These are phyloP conservation scores for Danaus plexippus DNA, from an alignment of 1,140 invertebrate species.

Conservation along the genomic window DNA sequence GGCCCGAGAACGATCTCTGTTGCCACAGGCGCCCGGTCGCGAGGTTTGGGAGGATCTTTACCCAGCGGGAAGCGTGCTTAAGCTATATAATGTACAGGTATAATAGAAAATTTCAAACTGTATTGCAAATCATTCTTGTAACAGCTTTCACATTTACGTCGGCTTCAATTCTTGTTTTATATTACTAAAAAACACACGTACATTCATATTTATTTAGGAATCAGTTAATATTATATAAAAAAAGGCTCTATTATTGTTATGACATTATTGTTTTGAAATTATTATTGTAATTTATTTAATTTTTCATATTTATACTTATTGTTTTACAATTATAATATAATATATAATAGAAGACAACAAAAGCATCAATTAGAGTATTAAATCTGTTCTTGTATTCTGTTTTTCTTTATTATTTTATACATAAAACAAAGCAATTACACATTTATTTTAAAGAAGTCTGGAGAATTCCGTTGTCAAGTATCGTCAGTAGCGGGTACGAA, in stretches of 20 bases:
- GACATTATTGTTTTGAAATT: too few relatives aligned
- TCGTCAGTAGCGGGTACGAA: conserved; percentile 63
- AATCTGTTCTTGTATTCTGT: neutral
- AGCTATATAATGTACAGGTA: conserved; percentile 82
- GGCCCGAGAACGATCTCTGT: conserved; percentile 81
- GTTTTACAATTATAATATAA: too few relatives aligned
- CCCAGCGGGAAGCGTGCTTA: conserved; percentile 83
- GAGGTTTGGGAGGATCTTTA: conserved; percentile 87
- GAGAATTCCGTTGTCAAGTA: conserved; percentile 65
- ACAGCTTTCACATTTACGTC: neutral
- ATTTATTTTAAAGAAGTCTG: conserved; percentile 51
- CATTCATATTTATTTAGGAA: too few relatives aligned
- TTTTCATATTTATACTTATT: too few relatives aligned
- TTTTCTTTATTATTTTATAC: too few relatives aligned
- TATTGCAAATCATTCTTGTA: conserved; percentile 6
- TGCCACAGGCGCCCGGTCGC: conserved; percentile 78
- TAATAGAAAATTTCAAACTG: conserved; percentile 7
- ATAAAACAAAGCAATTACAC: too few relatives aligned
- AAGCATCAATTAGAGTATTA: neutral
- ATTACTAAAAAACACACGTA: too few relatives aligned
- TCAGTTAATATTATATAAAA: too few relatives aligned
- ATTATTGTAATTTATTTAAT: too few relatives aligned
- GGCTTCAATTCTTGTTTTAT: too few relatives aligned
- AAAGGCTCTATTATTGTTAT: too few relatives aligned
- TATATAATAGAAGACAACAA: neutral